These are phyloP conservation scores for Lasioglossum calceatum DNA, from an alignment of 2,888 invertebrate species.

Conservation along the genomic window DNA sequence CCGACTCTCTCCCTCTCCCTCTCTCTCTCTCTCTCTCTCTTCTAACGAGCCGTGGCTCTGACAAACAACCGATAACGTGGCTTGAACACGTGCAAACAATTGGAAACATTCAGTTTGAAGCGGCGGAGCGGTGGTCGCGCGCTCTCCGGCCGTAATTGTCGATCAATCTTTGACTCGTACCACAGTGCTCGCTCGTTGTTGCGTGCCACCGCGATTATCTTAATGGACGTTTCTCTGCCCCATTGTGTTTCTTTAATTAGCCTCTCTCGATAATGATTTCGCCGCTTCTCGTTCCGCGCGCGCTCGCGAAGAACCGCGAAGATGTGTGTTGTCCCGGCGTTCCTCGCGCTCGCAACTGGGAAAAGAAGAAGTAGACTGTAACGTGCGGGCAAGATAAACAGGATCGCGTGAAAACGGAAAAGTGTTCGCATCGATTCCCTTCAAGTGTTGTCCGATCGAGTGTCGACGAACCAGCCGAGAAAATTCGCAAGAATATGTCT, in stretches of 20 bases:
- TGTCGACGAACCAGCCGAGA: not conserved
- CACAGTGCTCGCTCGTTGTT: slow-evolving; percentile 61
- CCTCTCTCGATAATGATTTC: slow-evolving; percentile 57
- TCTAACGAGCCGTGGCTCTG: slow-evolving; percentile 8
- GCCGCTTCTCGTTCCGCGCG: slow-evolving; percentile 15
- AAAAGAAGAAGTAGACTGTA: slow-evolving; percentile 48
- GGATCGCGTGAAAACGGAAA: slow-evolving; percentile 28
- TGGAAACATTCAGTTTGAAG: slow-evolving; percentile 61
- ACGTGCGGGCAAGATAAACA: slow-evolving; percentile 32
- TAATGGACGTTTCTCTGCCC: slow-evolving; percentile 61
- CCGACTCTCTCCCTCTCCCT: not conserved
- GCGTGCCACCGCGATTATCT: slow-evolving; percentile 67
- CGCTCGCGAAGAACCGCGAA: slow-evolving; percentile 48
- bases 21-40: not conserved
- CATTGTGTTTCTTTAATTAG: slow-evolving; percentile 69
- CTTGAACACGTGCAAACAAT: slow-evolving; percentile 73
- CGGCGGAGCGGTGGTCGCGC: slow-evolving; percentile 37
- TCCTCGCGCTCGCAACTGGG: slow-evolving; percentile 17
- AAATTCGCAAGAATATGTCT: too few species aligned
- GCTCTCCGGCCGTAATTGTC: slow-evolving; percentile 65
- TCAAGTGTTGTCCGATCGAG: not conserved
- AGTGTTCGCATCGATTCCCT: not conserved
- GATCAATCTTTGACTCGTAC: slow-evolving; percentile 73
- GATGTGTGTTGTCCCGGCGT: slow-evolving; percentile 38
- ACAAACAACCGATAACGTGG: slow-evolving; percentile 66